A percentile compares a stretch with the other conserved stretches of the same genome.
These are phyloP conservation scores for Lucifuga dentata DNA, from an alignment of 2,113 vertebrate genomes.

Conservation along the genomic window DNA sequence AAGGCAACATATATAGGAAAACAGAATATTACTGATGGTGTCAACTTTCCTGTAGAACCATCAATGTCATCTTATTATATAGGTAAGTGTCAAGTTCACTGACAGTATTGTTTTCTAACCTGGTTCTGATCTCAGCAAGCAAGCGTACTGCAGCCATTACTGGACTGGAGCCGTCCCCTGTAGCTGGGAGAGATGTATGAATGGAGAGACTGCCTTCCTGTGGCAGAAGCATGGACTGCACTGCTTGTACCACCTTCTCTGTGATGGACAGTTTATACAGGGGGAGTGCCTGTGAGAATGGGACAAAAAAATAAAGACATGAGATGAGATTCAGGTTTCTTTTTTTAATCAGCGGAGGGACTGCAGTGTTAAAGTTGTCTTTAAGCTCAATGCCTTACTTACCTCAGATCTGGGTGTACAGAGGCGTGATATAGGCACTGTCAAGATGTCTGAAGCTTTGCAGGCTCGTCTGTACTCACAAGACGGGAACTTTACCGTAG, in stretches of 20 bases:
- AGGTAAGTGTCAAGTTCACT: not conserved
- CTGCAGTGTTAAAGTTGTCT: not conserved
- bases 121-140: conserved; percentile 96
- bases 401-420: conserved; percentile 98
- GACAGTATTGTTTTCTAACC: conserved; percentile 77
- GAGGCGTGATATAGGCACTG: conserved; percentile 95
- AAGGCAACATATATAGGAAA: no score
- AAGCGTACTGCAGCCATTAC: conserved; percentile 98
- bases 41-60: no score
- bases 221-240: conserved; percentile 99
- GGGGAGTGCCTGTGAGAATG: conserved; percentile 89
- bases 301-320: not conserved
- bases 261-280: conserved; percentile 99
- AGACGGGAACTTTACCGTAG: conserved; percentile 94
- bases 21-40: no score
- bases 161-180: conserved; percentile 96
- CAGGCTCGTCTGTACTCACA: conserved; percentile 93
- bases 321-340: conserved; percentile 15
- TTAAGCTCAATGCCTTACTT: conserved; percentile 75
- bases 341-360: conserved; percentile 2
- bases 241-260: conserved; percentile 98
- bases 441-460: conserved; percentile 94
- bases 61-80: no score
- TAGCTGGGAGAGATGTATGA: conserved; percentile 96
- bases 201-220: conserved; percentile 99